Conservation (phyloP, 1,140 invertebrate genomes). For the Scaptomyza hsui region DNA sequence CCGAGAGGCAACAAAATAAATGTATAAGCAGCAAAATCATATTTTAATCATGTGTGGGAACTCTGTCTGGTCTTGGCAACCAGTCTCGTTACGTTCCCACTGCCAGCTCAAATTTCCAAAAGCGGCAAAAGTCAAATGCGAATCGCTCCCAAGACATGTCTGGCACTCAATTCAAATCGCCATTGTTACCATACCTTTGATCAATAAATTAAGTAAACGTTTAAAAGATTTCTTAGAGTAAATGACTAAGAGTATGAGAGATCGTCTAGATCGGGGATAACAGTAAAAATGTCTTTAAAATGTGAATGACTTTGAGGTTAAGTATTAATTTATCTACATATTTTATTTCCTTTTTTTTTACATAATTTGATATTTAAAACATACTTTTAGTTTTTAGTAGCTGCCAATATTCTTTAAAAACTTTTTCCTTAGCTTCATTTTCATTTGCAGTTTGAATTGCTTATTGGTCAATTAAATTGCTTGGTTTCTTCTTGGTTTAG, state of each 20-base stretch:
- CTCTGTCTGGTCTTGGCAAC: slow-evolving; percentile 40
- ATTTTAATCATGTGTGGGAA: slow-evolving; percentile 71
- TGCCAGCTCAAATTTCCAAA: slow-evolving; percentile 40
- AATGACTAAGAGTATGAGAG: neutral
- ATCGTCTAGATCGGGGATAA: no score
- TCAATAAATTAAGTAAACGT: slow-evolving; percentile 6
- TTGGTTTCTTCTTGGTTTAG: neutral
- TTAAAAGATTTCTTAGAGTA: neutral
- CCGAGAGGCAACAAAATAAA: neutral
- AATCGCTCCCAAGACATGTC: slow-evolving; percentile 16
- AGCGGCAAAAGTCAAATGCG: slow-evolving; percentile 36
- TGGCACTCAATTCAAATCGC: neutral
- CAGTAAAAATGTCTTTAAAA: no score
- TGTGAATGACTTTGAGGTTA: no score
- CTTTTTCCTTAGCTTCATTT: no score
- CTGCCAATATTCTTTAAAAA: no score
- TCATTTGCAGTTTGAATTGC: no score
- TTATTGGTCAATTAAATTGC: slow-evolving; percentile 16
- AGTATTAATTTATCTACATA: no score
- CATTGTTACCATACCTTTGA: slow-evolving; percentile 14
- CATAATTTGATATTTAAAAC: no score
- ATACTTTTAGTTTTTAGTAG: no score
- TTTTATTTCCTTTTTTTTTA: no score
- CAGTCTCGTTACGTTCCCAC: slow-evolving; percentile 31
- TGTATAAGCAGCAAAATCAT: slow-evolving; percentile 9